Percentiles rank a stretch among this genome's conserved stretches.
Evolutionary conservation across 2,797 vertebrate species (phyloP).

Genomic region (Pygocentrus nattereri): DNA sequence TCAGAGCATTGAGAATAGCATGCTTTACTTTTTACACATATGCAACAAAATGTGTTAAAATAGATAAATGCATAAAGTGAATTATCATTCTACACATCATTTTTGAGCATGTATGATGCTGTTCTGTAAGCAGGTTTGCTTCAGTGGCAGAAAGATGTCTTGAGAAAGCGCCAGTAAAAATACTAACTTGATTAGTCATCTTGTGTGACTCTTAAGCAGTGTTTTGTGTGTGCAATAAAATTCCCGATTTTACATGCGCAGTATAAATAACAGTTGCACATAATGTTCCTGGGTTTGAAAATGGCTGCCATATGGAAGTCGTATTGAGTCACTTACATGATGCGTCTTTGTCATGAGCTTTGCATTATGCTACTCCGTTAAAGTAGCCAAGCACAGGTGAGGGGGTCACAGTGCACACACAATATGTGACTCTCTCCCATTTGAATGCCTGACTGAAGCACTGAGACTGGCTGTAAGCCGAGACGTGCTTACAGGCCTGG

Average conservation of each 20-base stretch:
- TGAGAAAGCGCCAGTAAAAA: neutral
- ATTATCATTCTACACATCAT: neutral
- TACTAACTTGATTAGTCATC: neutral
- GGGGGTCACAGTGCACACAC: constrained; percentile 30
- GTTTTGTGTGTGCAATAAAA: neutral
- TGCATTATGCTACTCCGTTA: constrained; percentile 33
- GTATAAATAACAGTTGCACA: constrained; percentile 6
- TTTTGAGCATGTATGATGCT: neutral
- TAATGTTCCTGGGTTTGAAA: neutral
- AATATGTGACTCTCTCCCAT: constrained; percentile 34
- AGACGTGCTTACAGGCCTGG: constrained; percentile 24
- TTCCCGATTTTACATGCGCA: constrained; percentile 6
- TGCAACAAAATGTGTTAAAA: neutral
- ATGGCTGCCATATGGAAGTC: constrained; percentile 18
- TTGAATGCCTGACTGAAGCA: constrained; percentile 43
- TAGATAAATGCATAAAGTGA: neutral
- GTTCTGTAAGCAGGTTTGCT: neutral
- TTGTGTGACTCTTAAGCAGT: neutral
- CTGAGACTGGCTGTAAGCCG: constrained; percentile 40
- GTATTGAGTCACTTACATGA: constrained; percentile 12
- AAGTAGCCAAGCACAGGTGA: constrained; percentile 26
- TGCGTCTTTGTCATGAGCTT: constrained; percentile 29
- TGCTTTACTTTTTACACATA: neutral
- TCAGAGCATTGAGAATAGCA: neutral
- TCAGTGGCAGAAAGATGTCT: neutral